A percentile compares a stretch with the other conserved stretches of the same genome.
phyloP scores from a whole-genome alignment of 2,888 invertebrate species.

The Danaus chrysippus region DNA sequence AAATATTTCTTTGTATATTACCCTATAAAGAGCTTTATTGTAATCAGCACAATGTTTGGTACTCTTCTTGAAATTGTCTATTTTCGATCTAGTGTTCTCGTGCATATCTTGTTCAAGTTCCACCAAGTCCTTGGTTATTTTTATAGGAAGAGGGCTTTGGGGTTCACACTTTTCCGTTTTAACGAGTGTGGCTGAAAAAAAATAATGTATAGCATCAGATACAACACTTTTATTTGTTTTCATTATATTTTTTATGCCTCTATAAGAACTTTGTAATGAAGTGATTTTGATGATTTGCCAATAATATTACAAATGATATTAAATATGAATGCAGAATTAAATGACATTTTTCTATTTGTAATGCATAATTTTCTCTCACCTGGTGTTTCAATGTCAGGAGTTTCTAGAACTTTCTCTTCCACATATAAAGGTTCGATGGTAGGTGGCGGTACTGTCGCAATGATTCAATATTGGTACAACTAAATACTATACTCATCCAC shows the following conservation, averaged over 20 bases:
- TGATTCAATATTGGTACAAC: constrained; percentile 21
- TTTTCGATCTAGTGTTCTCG: constrained; percentile 75
- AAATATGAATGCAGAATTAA: no score
- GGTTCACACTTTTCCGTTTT: constrained; percentile 65
- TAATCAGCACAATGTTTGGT: constrained; percentile 78
- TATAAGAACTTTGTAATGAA: background rate
- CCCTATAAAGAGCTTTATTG: constrained; percentile 63
- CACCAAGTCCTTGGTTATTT: constrained; percentile 66
- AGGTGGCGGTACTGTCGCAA: constrained; percentile 59
- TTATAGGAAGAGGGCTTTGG: constrained; percentile 37
- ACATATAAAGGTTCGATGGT: constrained; percentile 61
- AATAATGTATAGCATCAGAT: background rate
- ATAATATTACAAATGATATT: no score
- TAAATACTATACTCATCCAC: background rate
- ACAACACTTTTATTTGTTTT: no score
- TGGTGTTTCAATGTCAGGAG: constrained; percentile 50
- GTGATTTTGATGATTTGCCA: no score
- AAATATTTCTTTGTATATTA: constrained; percentile 26
- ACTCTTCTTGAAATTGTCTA: constrained; percentile 83
- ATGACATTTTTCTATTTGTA: background rate
- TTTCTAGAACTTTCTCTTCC: constrained; percentile 50
- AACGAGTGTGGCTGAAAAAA: constrained; percentile 52
- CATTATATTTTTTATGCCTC: background rate
- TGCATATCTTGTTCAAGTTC: constrained; percentile 71
- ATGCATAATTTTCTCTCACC: constrained; percentile 37